Base-by-base conservation (phyloP, 1,140 invertebrate species). In the Formica selysi region DNA sequence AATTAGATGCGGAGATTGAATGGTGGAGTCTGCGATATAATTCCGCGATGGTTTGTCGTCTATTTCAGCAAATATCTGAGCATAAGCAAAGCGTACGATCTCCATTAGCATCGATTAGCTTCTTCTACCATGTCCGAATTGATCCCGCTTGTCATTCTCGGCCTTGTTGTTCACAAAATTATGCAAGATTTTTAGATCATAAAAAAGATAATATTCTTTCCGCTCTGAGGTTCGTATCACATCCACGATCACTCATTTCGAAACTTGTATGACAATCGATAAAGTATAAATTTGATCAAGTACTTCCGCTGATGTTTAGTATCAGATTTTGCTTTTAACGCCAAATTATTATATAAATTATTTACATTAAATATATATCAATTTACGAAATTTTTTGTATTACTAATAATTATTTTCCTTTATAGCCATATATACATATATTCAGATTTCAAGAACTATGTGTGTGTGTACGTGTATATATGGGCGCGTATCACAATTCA, bases 101-200 rank as follows among this genome's bases (percentile, higher is more conserved):
- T 80, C 74, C 86, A 87, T 87, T 86, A 87, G 76, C 84, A 62
- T 41, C 86, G 65, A 87, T 87, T 87, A 87, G 86, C 74, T 71
- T 76, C 61, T 65, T 74, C 32, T 4, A 32, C 61, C 62, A 59
- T 68, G 59, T 57, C 78, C 76, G 41, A 87, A 87, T 87, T 87
- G 61, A 84, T 87, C 74, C 48, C 65, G 86, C 74, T 36, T 79
- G 84, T 79, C 84, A 80, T 70, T 68, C 38, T 54, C 38, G 74
- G 83, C 84, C 74, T 87, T 70, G 68, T 73, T 44, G 48, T 29
- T 38, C 59, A 26, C 70, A 13, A 38, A 70, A 68, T 61, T 68
- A 38, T 64, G 38, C 22, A 51, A 36, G 32, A 51, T 19, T 51
- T 48, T 51, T 6, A 51, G 16, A 71, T 73, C 59, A 70, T 61